phyloP scores from a whole-genome alignment of 1,140 invertebrate species.

The Idris sp. region DNA sequence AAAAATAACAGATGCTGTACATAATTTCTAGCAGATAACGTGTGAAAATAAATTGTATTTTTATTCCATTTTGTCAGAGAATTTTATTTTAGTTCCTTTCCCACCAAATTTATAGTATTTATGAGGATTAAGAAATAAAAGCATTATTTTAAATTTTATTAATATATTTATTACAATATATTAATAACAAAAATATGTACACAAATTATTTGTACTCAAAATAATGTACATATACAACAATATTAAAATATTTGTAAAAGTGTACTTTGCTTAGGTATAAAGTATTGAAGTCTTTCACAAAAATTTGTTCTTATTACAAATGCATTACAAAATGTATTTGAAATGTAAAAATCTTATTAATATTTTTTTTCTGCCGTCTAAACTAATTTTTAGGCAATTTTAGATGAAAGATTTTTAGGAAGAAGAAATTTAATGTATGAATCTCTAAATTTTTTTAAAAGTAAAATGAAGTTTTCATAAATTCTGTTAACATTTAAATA shows the following conservation, averaged over 20 bases:
- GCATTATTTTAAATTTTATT: slow-evolving; percentile 3
- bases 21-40: slow-evolving; percentile 78
- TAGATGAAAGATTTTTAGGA: too few species aligned
- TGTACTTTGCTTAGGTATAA: slow-evolving; percentile 27
- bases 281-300: slow-evolving; percentile 23
- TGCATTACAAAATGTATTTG: too few species aligned
- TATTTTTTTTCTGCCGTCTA: too few species aligned
- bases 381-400: too few species aligned
- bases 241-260: slow-evolving; percentile 50
- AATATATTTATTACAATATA: slow-evolving; percentile 46
- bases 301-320: too few species aligned
- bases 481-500: too few species aligned
- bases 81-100: slow-evolving; percentile 4
- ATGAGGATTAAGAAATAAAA: too few species aligned
- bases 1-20: slow-evolving; percentile 75
- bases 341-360: too few species aligned
- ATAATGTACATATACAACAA: slow-evolving; percentile 55
- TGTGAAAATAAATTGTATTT: slow-evolving; percentile 79
- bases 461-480: too few species aligned
- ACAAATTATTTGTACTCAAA: slow-evolving; percentile 55
- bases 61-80: slow-evolving; percentile 71
- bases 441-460: too few species aligned
- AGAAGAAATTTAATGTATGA: too few species aligned
- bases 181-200: slow-evolving; percentile 58
- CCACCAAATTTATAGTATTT: too few species aligned